These are phyloP conservation scores for Beris morrisii DNA, from an alignment of 2,888 invertebrate genomes.

Conservation along the genomic window DNA sequence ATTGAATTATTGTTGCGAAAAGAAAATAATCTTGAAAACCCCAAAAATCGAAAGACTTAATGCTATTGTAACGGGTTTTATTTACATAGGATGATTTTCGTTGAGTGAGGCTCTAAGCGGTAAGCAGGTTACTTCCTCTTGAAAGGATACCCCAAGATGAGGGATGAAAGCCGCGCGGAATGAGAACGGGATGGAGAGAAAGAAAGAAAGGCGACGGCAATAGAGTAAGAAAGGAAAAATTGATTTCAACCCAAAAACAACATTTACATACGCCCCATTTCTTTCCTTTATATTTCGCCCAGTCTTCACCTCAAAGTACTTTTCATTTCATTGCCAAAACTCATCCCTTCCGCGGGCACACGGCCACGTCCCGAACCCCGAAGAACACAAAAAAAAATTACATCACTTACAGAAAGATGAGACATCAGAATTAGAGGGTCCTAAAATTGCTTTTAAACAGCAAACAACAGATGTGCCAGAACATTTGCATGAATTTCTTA, in stretches of 20 bases:
- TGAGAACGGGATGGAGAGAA: conserved; percentile 8
- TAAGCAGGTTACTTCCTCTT: conserved; percentile 39
- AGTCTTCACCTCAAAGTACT: conserved; percentile 5
- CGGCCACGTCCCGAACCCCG: background rate
- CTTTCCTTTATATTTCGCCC: background rate
- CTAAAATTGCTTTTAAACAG: conserved; percentile 40
- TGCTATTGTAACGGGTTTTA: conserved; percentile 41
- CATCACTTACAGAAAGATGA: conserved; percentile 40
- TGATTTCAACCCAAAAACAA: conserved; percentile 37
- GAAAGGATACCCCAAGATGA: conserved; percentile 28
- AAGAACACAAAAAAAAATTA: conserved; percentile 37
- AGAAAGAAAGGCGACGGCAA: conserved; percentile 3
- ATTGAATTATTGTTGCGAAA: conserved; percentile 42
- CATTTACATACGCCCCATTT: conserved; percentile 36
- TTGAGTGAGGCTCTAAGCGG: conserved; percentile 31
- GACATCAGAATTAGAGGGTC: conserved; percentile 39
- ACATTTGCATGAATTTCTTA: conserved; percentile 41
- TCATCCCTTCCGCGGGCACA: background rate
- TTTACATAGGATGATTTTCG: conserved; percentile 40
- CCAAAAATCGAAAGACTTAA: conserved; percentile 40
- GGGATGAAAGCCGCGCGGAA: conserved; percentile 26
- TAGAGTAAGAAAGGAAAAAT: conserved; percentile 37
- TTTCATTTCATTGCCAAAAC: conserved; percentile 14
- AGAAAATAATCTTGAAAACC: conserved; percentile 41
- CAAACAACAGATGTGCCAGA: conserved; percentile 40